Evolutionary conservation across 2,113 vertebrate species (phyloP).

Genomic region (Nycticebus coucang): DNA sequence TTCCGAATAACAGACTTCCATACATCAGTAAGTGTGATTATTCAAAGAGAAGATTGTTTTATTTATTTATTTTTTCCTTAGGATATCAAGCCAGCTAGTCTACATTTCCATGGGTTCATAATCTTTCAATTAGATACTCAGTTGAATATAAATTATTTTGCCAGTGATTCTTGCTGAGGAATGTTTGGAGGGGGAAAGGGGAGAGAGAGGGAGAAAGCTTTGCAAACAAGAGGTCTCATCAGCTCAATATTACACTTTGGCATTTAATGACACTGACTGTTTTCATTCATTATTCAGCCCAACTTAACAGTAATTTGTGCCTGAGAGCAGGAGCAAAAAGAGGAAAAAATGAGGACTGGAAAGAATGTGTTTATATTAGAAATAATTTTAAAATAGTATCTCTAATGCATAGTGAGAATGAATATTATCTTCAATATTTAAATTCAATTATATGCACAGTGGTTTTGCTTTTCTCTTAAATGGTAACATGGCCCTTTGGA

Average conservation of each 20-base stretch:
- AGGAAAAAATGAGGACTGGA: background rate
- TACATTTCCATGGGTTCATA: background rate
- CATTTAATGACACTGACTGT: constrained; percentile 56
- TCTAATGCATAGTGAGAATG: constrained; percentile 57
- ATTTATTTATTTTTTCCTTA: constrained; percentile 34
- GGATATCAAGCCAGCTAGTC: background rate
- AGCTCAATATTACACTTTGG: constrained; percentile 59
- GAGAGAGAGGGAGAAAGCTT: constrained; percentile 16
- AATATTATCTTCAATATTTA: constrained; percentile 68
- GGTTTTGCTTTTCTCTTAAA: constrained; percentile 58
- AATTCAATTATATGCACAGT: constrained; percentile 71
- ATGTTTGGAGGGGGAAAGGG: background rate
- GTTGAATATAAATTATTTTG: constrained; percentile 60
- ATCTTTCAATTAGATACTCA: constrained; percentile 69
- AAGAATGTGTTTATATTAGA: constrained; percentile 69
- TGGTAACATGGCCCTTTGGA: background rate
- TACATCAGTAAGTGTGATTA: background rate
- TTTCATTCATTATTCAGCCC: constrained; percentile 70
- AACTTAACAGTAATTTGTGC: constrained; percentile 70
- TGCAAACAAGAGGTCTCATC: constrained; percentile 67
- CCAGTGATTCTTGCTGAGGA: background rate
- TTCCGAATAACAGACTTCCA: background rate
- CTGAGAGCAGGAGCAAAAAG: background rate
- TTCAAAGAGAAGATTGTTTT: constrained; percentile 4
- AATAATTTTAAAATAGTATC: constrained; percentile 69